These are phyloP conservation scores for Oncopodura yosiiana DNA, from an alignment of 1,140 invertebrate species.

Conservation along the genomic window DNA sequence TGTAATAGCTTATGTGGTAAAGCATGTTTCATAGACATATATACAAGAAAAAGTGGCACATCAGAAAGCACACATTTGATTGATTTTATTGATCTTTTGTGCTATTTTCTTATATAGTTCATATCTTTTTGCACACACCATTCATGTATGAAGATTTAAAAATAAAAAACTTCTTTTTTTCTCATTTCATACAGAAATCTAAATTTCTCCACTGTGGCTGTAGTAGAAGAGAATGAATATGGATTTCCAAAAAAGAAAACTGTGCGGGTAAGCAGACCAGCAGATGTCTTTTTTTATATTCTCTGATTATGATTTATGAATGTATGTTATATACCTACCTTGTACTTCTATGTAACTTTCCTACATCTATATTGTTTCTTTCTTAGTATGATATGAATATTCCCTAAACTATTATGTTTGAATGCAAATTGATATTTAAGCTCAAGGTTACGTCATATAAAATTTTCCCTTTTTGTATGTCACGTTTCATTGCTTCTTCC, in stretches of 20 bases:
- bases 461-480: too few relatives aligned
- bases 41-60: too few relatives aligned
- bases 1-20: too few relatives aligned
- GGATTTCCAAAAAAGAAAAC: conserved; percentile 38
- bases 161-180: not conserved
- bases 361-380: not conserved
- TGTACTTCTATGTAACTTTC: not conserved
- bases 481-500: too few relatives aligned
- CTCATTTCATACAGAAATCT: conserved; percentile 36
- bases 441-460: not conserved
- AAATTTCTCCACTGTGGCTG: conserved; percentile 37
- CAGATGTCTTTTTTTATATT: conserved; percentile 2
- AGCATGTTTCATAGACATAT: conserved; percentile 7
- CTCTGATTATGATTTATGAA: conserved; percentile 4
- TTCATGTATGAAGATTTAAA: too few relatives aligned
- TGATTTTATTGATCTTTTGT: too few relatives aligned
- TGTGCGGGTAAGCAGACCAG: conserved; percentile 35
- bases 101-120: too few relatives aligned
- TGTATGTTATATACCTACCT: not conserved
- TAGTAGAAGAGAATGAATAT: conserved; percentile 36
- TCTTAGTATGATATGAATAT: not conserved
- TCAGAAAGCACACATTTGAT: too few relatives aligned
- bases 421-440: not conserved
- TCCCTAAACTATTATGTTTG: not conserved
- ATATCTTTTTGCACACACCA: too few relatives aligned